Evolutionary conservation across 2,797 vertebrate species (phyloP), one percentile per base, ranked within the genome.

Genomic region (Pangasius krempfi): DNA sequence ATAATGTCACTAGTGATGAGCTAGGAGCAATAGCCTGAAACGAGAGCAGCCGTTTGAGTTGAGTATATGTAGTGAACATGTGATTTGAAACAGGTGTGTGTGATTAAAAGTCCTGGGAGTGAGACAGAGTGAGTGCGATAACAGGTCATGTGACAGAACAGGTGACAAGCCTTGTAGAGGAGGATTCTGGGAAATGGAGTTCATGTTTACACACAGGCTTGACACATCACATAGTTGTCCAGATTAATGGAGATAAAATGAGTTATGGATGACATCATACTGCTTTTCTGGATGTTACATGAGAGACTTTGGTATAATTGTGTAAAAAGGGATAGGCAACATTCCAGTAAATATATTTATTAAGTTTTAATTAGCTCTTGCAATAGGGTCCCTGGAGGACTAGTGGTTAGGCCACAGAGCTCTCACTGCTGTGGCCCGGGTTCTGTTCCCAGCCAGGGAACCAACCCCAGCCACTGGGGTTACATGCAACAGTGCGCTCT

Each of bases 301-400:
- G 12, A 47, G 25, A 75, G 22, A 44, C 73, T 72, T 72, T 72
- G 33, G 16, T 22, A 5, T 27, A 47, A 75, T 13, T 47, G 72
- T 68, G 76, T 58, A 47, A 56, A 52, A 62, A 50, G 52, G 37
- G 3, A 75, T 22, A 22, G 14, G 10, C 13, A 30, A 37, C 18
- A 37, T 70, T 75, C 37, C 22, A 44, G 16, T 83, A 73, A 84
- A 78, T 75, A 52, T 3, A 56, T 79, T 78, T 25, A 73, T 73
- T 83, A 14, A 27, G 37, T 75, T 54, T 52, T 68, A 88, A 58
- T n/a, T 40, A 56, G 70, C 47, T 70, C 60, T 81, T 56, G 68
- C 75, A 62, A 12, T 62, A 18, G 47, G 47, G 47, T 47, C 47
- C 47, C 47, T 47, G 47, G 47, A 47, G 8, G 47, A 47, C 47